Percentiles rank a stretch among this genome's conserved stretches.
phyloP scores from a whole-genome alignment of 2,113 vertebrate species.

The Romanogobio albipinnatus region DNA sequence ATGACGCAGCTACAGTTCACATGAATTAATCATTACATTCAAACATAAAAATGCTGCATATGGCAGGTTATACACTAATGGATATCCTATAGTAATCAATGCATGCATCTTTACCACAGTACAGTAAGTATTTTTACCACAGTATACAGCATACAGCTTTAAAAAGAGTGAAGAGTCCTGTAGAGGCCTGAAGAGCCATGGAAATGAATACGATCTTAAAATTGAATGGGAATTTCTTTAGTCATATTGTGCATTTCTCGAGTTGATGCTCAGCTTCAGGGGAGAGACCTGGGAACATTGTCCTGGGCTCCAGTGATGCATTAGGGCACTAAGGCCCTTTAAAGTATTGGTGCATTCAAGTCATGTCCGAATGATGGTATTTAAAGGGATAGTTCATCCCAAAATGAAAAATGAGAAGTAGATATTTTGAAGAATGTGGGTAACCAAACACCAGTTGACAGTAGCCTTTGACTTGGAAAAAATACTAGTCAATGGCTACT shows the following conservation, averaged over 20 bases:
- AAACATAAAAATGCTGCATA: neutral
- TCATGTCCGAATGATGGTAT: neutral
- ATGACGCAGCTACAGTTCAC: conserved; percentile 11
- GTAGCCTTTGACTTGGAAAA: no score
- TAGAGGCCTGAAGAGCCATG: neutral
- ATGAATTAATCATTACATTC: neutral
- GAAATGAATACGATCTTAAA: neutral
- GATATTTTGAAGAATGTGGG: no score
- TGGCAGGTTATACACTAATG: neutral
- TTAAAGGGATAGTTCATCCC: neutral
- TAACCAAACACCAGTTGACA: no score
- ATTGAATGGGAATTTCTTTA: neutral
- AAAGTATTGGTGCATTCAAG: neutral
- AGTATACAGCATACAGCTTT: neutral
- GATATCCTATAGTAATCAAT: neutral
- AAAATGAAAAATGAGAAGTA: neutral
- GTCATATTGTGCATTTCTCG: neutral
- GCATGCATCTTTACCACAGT: neutral
- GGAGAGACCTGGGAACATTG: neutral
- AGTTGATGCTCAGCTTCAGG: neutral
- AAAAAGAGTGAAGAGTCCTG: no score
- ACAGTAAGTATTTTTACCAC: neutral
- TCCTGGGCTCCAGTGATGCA: neutral
- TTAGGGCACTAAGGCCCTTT: neutral
- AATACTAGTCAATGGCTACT: no score